Base-by-base conservation (phyloP, 2,113 vertebrate species). In the Struthio camelus region DNA sequence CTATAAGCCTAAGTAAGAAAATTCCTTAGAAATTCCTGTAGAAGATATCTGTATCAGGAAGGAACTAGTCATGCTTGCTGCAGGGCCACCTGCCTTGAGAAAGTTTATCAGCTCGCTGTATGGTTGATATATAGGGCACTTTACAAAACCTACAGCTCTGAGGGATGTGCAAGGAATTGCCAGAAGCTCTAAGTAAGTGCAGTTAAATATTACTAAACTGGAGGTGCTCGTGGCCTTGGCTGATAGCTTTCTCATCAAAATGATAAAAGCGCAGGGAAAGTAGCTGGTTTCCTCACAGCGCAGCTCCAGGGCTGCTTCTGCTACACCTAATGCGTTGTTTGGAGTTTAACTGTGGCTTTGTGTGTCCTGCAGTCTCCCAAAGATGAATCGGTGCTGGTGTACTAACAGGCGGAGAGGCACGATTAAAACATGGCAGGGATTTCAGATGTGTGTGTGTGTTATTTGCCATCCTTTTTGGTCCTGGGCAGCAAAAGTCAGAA, bases 21-120 rank as follows among this genome's bases (percentile, higher is more conserved):
- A 96, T 93, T 89, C 91, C 73, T 72, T 67, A 2, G 4, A 92
- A 94, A 96, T 96, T 95, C 95, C 85, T 91, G 40, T 79, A 73
- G 65, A 78, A 59, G 56, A 32, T 34, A 32, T 34, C 32, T 10
- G 27, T 59, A 59, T 32, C 56, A 34, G 56, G 19, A 59, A 59
- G 56, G 30, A 59, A 32, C 56, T 59, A 34, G 56, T 59, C 56
- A 34, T 59, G 62, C 36, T 38, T 64, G 62, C 36, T 64, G 20
- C 80, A 75, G 66, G 85, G 90, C 80, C 92, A 96, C 85, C 83
- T 95, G 94, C 85, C 56, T 90, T 1, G 0, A 42, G 56, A 38
- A 85, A 67, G 72, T 92, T 97, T 90, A 84, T 93, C 94, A 84
- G 88, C 46, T 92, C 32, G 17, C 71, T 59, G 75, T 75, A 78